A percentile compares a stretch with the other conserved stretches of the same genome.
phyloP scores from a whole-genome alignment of 2,888 invertebrate species.

The Dryobotodes eremita region DNA sequence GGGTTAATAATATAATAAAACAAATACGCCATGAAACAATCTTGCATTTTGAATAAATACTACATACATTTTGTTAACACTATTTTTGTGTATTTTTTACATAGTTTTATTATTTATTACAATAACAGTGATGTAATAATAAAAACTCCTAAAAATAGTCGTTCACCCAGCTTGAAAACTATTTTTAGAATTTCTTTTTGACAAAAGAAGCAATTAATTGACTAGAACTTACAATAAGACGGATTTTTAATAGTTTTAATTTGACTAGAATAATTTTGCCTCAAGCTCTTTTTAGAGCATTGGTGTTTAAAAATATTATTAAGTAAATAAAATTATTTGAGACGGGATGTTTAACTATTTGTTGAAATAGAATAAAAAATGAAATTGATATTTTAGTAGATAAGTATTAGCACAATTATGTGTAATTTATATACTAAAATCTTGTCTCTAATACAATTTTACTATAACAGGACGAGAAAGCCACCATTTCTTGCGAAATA shows the following conservation, averaged over 20 bases:
- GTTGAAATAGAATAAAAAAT: background rate
- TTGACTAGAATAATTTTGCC: slow-evolving; percentile 25
- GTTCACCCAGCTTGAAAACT: slow-evolving; percentile 85
- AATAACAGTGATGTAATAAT: slow-evolving; percentile 15
- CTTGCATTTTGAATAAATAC: slow-evolving; percentile 78
- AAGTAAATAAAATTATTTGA: background rate
- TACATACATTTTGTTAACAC: slow-evolving; percentile 69
- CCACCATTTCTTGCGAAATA: no score
- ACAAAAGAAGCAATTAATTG: slow-evolving; percentile 68
- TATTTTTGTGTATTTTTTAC: slow-evolving; percentile 65
- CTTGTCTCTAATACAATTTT: background rate
- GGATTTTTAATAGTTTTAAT: slow-evolving; percentile 35
- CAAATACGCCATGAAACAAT: slow-evolving; percentile 74
- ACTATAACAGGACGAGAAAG: no score
- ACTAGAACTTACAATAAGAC: slow-evolving; percentile 69
- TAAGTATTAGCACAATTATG: no score
- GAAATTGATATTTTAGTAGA: background rate
- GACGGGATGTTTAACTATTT: background rate
- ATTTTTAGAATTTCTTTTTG: slow-evolving; percentile 70
- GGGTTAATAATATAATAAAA: slow-evolving; percentile 68
- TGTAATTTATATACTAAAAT: background rate
- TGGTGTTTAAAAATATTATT: background rate
- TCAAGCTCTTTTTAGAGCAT: background rate
- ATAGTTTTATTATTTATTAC: slow-evolving; percentile 55
- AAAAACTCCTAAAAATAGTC: slow-evolving; percentile 73